A percentile compares a stretch with the other conserved stretches of the same genome.
These are phyloP conservation scores for Perognathus longimembris DNA, from an alignment of 2,113 vertebrate species.

Conservation along the genomic window DNA sequence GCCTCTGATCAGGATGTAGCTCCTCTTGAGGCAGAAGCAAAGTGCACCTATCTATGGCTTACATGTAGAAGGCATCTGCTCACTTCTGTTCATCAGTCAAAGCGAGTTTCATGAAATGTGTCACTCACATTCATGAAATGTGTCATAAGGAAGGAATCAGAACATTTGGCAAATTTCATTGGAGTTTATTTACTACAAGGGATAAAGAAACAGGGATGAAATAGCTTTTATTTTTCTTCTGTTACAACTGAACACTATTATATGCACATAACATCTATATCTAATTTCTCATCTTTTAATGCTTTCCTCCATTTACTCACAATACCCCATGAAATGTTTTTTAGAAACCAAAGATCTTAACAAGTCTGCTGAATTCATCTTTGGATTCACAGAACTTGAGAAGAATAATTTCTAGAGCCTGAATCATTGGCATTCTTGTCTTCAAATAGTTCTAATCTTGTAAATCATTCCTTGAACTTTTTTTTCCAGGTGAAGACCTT, in stretches of 20 bases:
- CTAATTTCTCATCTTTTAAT: background rate
- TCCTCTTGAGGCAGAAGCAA: background rate
- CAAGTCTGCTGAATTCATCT: background rate
- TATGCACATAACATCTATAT: background rate
- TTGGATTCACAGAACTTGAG: background rate
- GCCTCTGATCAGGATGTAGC: background rate
- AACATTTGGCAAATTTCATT: background rate
- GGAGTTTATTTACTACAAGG: background rate
- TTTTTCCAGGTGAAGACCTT: background rate
- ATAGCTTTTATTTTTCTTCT: background rate
- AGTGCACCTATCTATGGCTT: background rate
- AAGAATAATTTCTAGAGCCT: background rate
- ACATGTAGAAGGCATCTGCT: background rate
- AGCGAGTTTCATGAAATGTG: background rate
- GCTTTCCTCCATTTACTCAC: background rate
- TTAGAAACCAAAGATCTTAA: conserved; percentile 2
- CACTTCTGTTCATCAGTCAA: background rate
- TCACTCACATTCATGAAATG: no score
- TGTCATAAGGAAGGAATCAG: background rate
- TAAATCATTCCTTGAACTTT: background rate
- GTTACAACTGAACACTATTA: no score
- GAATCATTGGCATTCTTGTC: background rate
- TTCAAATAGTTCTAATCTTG: background rate
- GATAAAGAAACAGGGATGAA: background rate
- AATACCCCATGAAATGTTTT: background rate